phyloP scores from a whole-genome alignment of 2,113 vertebrate genomes.

The Pseudorhombus dupliciocellatus region DNA sequence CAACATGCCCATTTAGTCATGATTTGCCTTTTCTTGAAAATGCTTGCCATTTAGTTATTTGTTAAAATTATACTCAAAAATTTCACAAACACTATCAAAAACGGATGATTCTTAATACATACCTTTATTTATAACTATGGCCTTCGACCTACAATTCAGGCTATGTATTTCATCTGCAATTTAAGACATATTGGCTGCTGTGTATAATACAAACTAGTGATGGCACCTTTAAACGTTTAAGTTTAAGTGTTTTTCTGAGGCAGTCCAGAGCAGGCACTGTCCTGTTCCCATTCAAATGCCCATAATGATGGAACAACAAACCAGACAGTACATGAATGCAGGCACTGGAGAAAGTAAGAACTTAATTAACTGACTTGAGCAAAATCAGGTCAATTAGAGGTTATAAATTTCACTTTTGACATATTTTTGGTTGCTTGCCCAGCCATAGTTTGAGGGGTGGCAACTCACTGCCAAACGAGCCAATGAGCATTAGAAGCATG shows the following conservation, averaged over 20 bases:
- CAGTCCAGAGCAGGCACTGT: background rate
- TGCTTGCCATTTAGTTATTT: too few species aligned
- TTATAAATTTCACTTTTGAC: too few species aligned
- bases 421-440: too few species aligned
- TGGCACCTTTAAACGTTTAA: background rate
- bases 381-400: too few species aligned
- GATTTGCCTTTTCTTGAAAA: too few species aligned
- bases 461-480: slow-evolving; percentile 13
- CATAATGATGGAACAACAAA: background rate
- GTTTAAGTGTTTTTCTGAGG: background rate
- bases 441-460: slow-evolving; percentile 6
- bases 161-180: background rate
- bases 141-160: background rate
- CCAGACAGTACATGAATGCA: too few species aligned
- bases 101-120: too few species aligned
- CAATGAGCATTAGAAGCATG: slow-evolving; percentile 11
- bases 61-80: too few species aligned
- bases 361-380: too few species aligned
- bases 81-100: too few species aligned
- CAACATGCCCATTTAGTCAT: too few species aligned
- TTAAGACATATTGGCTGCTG: background rate
- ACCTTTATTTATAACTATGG: background rate
- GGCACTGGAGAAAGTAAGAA: too few species aligned
- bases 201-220: background rate
- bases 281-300: background rate